phyloP scores from a whole-genome alignment of 2,113 vertebrate species.

The Trichomycterus rosablanca region DNA sequence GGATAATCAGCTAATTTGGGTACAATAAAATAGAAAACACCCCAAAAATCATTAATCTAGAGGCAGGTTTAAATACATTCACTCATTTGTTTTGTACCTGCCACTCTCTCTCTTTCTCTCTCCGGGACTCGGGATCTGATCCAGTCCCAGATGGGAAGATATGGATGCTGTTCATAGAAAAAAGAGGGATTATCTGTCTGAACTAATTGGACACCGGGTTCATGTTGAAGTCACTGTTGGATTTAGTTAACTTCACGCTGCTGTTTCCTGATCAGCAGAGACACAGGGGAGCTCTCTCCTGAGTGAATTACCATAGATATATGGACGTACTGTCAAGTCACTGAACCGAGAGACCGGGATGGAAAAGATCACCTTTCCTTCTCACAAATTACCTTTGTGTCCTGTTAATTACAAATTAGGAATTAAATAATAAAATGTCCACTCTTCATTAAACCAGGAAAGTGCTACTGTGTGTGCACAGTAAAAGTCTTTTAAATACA shows the following conservation, averaged over 20 bases:
- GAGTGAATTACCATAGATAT: slow-evolving; percentile 25
- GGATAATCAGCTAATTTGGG: background rate
- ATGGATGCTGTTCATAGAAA: slow-evolving; percentile 14
- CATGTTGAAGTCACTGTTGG: slow-evolving; percentile 11
- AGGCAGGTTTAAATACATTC: background rate
- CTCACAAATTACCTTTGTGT: too few relatives aligned
- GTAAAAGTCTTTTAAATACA: too few relatives aligned
- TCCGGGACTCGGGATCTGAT: background rate
- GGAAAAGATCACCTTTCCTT: too few relatives aligned
- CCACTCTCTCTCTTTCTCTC: background rate
- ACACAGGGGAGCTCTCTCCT: slow-evolving; percentile 27
- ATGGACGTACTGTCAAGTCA: slow-evolving; percentile 33
- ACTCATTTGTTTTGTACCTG: background rate
- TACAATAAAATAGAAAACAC: background rate
- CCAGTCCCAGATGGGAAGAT: slow-evolving; percentile 10
- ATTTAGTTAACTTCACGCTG: slow-evolving; percentile 10
- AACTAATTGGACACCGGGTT: slow-evolving; percentile 34
- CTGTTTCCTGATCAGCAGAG: slow-evolving; percentile 27
- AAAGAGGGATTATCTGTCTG: slow-evolving; percentile 5
- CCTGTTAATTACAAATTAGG: too few relatives aligned
- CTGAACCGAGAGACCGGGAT: slow-evolving; percentile 15
- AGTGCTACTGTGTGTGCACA: too few relatives aligned
- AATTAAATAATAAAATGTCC: too few relatives aligned
- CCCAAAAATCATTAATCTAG: background rate
- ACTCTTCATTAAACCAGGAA: too few relatives aligned